Evolutionary conservation across 2,113 vertebrate species (phyloP), one percentile per base, ranked within the genome.

Genomic region (Chloropsis hardwickii): DNA sequence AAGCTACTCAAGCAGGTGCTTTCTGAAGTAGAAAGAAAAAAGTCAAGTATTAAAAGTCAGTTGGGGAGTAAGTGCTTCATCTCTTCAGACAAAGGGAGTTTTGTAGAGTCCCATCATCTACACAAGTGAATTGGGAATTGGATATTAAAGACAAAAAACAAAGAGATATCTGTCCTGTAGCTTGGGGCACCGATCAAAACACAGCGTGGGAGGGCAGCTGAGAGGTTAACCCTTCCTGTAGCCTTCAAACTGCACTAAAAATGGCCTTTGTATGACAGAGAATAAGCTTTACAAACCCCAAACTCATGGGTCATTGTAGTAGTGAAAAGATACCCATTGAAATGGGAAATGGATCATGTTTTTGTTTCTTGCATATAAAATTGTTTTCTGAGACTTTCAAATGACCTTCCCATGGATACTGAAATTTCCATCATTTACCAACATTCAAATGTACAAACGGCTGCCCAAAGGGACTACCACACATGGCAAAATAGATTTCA

Each of bases 161-260:
- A 97, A 95, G 96, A 93, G 78, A 87, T 94, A 95, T 95, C 95
- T 97, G 88, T 97, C 86, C 97, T 98, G 97, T 96, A 90, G 97
- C 91, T 95, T 97, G 97, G 97, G 98, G 97, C 97, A 98, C 97
- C 71, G 98, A 98, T 98, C 97, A 98, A 98, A 99, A 99, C 98
- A 98, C 95, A 98, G 95, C 95, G 98, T 97, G 96, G 89, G 90
- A 97, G 95, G 95, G 94, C 95, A 97, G 74, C 62, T 28, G 47
- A 93, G 91, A 93, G 91, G 94, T 95, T 97, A 94, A 96, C 91
- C 81, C 90, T 96, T 97, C 67, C 93, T 81, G 69, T 78, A 90
- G 62, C 89, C 89, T 77, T 73, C 82, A 73, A 90, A 70, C 88
- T 86, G 45, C 74, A 29, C 64, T 78, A 79, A 62, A 92, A 89